Percentiles rank a stretch among this genome's conserved stretches.
Conservation (phyloP, 2,797 vertebrate species). For the Galaxias olidus region DNA sequence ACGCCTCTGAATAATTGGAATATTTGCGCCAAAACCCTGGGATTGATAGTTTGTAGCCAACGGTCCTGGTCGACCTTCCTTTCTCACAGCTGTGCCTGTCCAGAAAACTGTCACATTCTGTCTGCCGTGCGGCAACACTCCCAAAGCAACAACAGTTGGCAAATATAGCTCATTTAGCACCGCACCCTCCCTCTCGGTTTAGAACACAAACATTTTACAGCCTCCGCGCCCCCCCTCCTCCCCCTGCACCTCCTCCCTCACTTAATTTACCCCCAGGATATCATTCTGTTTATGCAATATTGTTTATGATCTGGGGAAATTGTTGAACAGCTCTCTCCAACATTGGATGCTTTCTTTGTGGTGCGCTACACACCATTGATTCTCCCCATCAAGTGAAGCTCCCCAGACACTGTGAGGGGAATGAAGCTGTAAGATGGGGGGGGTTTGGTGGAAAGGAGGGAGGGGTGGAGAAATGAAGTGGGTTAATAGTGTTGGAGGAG, state of each 20-base stretch:
- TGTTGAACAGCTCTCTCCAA: slow-evolving; percentile 63
- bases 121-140: no score
- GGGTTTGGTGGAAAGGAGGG: slow-evolving; percentile 15
- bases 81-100: no score
- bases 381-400: slow-evolving; percentile 78
- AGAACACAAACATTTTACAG: background rate
- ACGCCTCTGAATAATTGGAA: no score
- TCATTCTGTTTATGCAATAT: slow-evolving; percentile 74
- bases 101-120: no score
- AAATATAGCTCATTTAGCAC: background rate
- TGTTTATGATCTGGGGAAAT: slow-evolving; percentile 73
- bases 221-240: background rate
- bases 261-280: slow-evolving; percentile 47
- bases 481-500: slow-evolving; percentile 39
- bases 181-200: slow-evolving; percentile 36
- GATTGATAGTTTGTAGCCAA: no score
- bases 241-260: slow-evolving; percentile 26
- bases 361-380: slow-evolving; percentile 72
- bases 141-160: no score
- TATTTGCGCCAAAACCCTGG: no score
- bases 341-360: slow-evolving; percentile 66
- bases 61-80: no score
- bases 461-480: slow-evolving; percentile 37
- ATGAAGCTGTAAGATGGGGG: slow-evolving; percentile 72
- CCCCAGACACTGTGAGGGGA: slow-evolving; percentile 76